phyloP scores from a whole-genome alignment of 2,797 vertebrate genomes.

The Anguilla obscura region DNA sequence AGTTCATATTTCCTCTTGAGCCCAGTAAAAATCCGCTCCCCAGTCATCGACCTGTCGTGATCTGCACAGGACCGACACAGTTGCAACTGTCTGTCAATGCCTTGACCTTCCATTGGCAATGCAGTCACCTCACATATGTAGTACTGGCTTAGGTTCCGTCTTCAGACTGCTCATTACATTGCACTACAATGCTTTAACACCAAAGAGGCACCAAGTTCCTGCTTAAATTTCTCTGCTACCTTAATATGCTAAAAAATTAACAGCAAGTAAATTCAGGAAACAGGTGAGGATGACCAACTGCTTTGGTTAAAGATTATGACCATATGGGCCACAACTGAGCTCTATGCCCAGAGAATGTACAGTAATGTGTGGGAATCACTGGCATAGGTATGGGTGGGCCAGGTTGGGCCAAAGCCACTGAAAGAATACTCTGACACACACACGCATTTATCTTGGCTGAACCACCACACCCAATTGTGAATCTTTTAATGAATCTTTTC shows the following conservation, averaged over 20 bases:
- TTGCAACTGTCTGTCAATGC: background rate
- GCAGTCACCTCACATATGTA: background rate
- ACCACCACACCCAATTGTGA: background rate
- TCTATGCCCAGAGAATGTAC: background rate
- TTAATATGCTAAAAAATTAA: background rate
- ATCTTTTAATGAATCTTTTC: background rate
- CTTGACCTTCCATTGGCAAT: background rate
- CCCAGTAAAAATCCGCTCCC: slow-evolving; percentile 3
- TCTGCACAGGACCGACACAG: background rate
- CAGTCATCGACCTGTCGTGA: background rate
- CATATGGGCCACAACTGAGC: background rate
- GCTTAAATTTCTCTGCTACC: background rate
- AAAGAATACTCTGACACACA: background rate
- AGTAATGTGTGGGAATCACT: background rate
- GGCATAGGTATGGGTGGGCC: background rate
- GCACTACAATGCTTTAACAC: background rate
- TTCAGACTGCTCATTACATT: background rate
- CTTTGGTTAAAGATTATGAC: background rate
- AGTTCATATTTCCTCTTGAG: slow-evolving; percentile 43
- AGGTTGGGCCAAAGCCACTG: background rate
- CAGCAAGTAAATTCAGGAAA: background rate
- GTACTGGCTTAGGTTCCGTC: background rate
- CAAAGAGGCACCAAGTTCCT: background rate
- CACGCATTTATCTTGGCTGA: background rate
- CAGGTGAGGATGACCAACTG: background rate